phyloP scores from a whole-genome alignment of 2,113 vertebrate species.

The Glareola pratincola region DNA sequence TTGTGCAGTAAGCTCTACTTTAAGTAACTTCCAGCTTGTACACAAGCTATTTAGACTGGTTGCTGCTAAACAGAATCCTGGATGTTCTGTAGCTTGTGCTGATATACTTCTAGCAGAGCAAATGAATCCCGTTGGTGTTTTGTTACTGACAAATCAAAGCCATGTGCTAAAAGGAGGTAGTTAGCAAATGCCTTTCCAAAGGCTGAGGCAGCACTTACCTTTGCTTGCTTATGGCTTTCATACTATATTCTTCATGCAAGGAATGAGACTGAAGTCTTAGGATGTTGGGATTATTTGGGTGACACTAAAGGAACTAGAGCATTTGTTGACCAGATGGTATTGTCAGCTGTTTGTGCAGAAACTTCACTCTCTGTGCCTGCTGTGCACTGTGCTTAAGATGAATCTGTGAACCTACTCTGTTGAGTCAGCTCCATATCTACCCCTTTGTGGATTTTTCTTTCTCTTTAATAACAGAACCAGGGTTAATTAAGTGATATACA shows the following conservation, averaged over 20 bases:
- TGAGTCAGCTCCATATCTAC: background rate
- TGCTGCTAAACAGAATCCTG: background rate
- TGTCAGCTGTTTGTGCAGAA: background rate
- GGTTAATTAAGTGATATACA: background rate
- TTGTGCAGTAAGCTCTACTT: background rate
- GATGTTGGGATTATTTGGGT: background rate
- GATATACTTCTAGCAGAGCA: background rate
- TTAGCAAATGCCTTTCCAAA: background rate
- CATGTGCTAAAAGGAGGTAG: background rate
- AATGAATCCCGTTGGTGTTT: background rate
- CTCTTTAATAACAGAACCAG: background rate
- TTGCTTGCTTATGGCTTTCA: background rate
- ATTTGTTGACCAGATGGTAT: background rate
- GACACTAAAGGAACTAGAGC: background rate
- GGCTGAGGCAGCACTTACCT: background rate
- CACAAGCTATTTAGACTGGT: background rate
- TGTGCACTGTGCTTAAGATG: fast-evolving
- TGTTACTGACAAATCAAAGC: background rate
- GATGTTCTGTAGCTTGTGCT: background rate
- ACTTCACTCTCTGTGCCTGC: fast-evolving
- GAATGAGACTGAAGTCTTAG: background rate
- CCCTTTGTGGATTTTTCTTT: background rate
- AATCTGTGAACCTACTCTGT: background rate
- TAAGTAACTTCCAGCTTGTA: background rate
- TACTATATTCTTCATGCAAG: background rate